Evolutionary conservation across 1,140 invertebrate species (phyloP), one percentile per base, ranked within the genome.

Genomic region (Colletes latitarsis): DNA sequence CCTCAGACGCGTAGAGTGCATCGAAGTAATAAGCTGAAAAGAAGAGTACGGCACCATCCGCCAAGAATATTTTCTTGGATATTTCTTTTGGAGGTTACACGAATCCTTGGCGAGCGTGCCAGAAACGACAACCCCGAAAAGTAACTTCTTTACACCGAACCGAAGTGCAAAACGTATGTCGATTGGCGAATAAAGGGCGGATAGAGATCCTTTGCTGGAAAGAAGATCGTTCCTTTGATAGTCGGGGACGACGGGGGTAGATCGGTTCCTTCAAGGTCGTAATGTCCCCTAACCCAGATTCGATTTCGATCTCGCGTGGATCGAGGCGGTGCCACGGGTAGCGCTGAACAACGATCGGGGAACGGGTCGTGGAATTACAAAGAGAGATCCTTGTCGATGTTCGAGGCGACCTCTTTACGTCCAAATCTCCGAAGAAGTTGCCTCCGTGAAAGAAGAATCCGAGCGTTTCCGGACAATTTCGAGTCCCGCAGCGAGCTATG

Each of bases 391-490:
- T 72, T 21, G 78, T 71, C 84, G 75, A 87, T 83, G 68, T 76
- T 82, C 41, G 49, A 49, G 72, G 72, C 64, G 68, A 62, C 70
- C 85, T 70, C 77, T 80, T 86, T 82, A 80, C 67, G 67, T 72
- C 77, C 84, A 83, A 86, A 86, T 86, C 84, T 81, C 84, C 68
- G 81, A 82, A 86, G 85, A 80, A 74, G 83, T 74, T 69, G 80
- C 62, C 68, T 57, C 43, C 58, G 52, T 67, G 78, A 69, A 84
- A 83, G 81, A 81, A 82, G 81, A 82, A 83, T 74, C 77, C 77
- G 75, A 87, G 83, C 85, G 84, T 87, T 91, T 91, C 88, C 90
- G 89, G 89, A 92, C 91, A 90, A 92, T 91, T 92, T 92, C 89
- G 87, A 91, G 87, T 92, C 88, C 90, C 81, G 66, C 88, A 89